A percentile compares a stretch with the other conserved stretches of the same genome.
These are phyloP conservation scores for Marasmarcha lunaedactyla DNA, from an alignment of 2,888 invertebrate species.

Conservation along the genomic window DNA sequence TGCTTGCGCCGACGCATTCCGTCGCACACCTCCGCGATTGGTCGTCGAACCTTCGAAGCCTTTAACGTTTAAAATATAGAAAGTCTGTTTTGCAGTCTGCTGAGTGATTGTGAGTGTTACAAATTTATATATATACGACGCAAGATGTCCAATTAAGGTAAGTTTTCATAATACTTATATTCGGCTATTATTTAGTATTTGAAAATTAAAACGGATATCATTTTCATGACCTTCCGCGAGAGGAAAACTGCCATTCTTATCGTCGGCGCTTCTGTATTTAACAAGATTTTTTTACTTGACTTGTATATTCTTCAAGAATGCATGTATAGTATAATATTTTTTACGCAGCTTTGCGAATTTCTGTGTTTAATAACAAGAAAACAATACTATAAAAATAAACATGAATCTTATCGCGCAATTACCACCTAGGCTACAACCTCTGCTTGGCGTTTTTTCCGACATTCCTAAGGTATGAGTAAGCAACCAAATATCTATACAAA, in stretches of 20 bases:
- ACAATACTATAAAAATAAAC: no score
- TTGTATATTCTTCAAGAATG: no score
- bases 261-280: neutral
- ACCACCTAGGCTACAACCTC: no score
- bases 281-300: neutral
- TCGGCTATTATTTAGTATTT: no score
- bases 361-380: no score
- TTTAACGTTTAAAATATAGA: conserved; percentile 45
- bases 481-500: no score
- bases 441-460: neutral
- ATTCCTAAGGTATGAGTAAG: neutral
- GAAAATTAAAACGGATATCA: no score
- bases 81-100: conserved; percentile 33
- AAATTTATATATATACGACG: conserved; percentile 19
- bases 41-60: conserved; percentile 50
- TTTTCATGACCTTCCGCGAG: conserved; percentile 5
- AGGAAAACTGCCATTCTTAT: neutral
- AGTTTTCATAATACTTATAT: conserved; percentile 5
- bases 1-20: conserved; percentile 62
- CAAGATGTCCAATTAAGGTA: conserved; percentile 21
- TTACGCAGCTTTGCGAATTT: no score
- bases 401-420: no score
- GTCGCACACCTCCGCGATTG: conserved; percentile 52
- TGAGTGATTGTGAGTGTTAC: neutral
- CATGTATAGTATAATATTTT: no score